Conservation (phyloP, 2,888 invertebrate species). For the Zygaena filipendulae region DNA sequence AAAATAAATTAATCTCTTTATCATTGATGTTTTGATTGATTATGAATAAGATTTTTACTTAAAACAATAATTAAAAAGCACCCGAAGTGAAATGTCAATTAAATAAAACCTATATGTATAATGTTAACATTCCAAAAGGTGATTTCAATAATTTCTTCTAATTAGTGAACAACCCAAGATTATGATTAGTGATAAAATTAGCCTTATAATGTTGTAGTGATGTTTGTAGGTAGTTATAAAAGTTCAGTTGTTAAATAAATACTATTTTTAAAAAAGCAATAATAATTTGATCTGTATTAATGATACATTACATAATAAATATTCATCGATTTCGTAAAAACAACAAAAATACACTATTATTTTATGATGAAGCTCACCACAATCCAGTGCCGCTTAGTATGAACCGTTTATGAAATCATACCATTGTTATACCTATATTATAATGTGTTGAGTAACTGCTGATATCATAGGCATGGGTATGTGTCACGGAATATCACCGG, state of each 20-base stretch:
- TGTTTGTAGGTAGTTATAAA: too few species aligned
- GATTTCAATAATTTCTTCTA: too few species aligned
- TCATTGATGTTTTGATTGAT: constrained; percentile 37
- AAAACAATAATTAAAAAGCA: constrained; percentile 30
- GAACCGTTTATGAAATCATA: too few species aligned
- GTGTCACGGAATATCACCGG: constrained; percentile 51
- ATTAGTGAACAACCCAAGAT: too few species aligned
- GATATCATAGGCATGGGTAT: too few species aligned
- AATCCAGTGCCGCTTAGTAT: constrained; percentile 33
- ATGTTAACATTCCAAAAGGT: constrained; percentile 46
- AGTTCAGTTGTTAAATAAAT: too few species aligned
- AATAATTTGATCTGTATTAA: too few species aligned
- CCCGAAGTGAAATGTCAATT: constrained; percentile 54
- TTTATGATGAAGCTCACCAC: constrained; percentile 43
- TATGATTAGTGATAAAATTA: too few species aligned
- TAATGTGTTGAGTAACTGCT: too few species aligned
- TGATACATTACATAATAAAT: constrained; percentile 19
- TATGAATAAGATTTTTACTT: constrained; percentile 3
- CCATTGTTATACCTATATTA: too few species aligned
- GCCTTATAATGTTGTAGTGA: too few species aligned
- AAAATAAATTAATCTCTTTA: constrained; percentile 63
- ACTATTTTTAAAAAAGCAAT: too few species aligned
- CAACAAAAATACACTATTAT: constrained; percentile 40
- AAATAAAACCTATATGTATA: constrained; percentile 41
- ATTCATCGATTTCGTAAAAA: constrained; percentile 31